Percentiles rank a stretch among this genome's conserved stretches.
phyloP scores from a whole-genome alignment of 92 coral and sea anemone genomes.

The Zoanthus sansibaricus region DNA sequence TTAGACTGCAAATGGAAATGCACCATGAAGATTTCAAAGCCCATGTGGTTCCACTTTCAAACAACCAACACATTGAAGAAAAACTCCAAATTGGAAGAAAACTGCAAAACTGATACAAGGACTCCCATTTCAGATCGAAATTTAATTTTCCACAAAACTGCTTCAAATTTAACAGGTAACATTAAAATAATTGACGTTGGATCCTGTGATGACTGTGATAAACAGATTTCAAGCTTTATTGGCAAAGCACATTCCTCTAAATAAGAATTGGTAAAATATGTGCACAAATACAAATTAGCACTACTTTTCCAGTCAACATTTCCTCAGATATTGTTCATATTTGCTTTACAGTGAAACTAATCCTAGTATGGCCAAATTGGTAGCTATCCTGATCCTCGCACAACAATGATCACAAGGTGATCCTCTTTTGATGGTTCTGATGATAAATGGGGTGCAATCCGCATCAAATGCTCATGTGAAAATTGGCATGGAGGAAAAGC shows the following conservation, averaged over 20 bases:
- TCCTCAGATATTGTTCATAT: constrained; percentile 36
- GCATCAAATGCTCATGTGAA: constrained; percentile 98
- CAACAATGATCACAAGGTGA: constrained; percentile 97
- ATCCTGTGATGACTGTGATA: constrained; percentile 9
- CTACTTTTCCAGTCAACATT: constrained; percentile 35
- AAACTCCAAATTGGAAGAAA: constrained; percentile 13
- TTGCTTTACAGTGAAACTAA: constrained; percentile 24
- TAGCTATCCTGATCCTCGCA: constrained; percentile 84
- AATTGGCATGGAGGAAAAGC: constrained; percentile 99
- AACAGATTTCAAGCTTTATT: constrained; percentile 40
- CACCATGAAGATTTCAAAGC: constrained; percentile 36
- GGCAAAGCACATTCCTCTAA: constrained; percentile 37
- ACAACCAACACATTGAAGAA: constrained; percentile 8
- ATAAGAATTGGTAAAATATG: constrained; percentile 37
- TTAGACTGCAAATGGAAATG: constrained; percentile 6
- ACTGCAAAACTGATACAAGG: constrained; percentile 43
- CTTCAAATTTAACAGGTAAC: constrained; percentile 24
- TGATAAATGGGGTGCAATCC: constrained; percentile 99
- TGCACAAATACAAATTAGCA: constrained; percentile 42
- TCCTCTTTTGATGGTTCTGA: constrained; percentile 99
- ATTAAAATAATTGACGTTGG: constrained; percentile 24
- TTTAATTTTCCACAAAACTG: constrained; percentile 37
- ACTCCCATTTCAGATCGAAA: constrained; percentile 41
- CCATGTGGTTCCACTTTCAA: constrained; percentile 24
- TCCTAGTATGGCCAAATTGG: constrained; percentile 39